Evolutionary conservation across 2,113 vertebrate genomes (phyloP).

Genomic region (Misgurnus anguillicaudatus): DNA sequence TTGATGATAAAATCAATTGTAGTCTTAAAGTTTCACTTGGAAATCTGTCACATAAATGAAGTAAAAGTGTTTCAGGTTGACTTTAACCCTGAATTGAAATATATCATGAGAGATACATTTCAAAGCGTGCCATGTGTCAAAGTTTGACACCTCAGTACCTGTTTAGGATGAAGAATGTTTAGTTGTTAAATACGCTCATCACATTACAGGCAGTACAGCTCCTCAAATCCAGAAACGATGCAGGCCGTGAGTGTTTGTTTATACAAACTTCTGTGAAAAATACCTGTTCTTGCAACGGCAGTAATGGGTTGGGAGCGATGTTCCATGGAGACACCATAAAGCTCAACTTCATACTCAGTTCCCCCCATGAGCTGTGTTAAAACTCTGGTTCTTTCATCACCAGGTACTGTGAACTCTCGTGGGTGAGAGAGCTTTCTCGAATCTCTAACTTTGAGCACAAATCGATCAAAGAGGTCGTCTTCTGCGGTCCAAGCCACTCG

Average conservation of each 20-base stretch:
- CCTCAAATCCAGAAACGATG: conserved; percentile 9
- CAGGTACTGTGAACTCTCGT: conserved; percentile 77
- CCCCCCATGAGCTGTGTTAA: conserved; percentile 85
- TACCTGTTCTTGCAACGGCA: conserved; percentile 89
- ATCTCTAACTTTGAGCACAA: conserved; percentile 93
- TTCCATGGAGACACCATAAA: conserved; percentile 86
- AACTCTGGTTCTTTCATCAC: conserved; percentile 82
- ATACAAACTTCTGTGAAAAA: conserved; percentile 76
- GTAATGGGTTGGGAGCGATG: conserved; percentile 85
- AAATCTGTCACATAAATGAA: too few species aligned
- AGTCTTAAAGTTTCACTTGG: too few species aligned
- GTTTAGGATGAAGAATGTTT: conserved; percentile 22
- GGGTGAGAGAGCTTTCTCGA: conserved; percentile 81
- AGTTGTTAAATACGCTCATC: conserved; percentile 30
- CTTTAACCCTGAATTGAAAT: conserved; percentile 35
- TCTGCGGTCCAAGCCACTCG: conserved; percentile 91
- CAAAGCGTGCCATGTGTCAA: not conserved
- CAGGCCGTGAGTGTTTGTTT: not conserved
- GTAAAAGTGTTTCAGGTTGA: conserved; percentile 1
- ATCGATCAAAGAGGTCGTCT: conserved; percentile 86
- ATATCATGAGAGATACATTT: conserved; percentile 34
- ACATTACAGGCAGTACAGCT: conserved; percentile 14
- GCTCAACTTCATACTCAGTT: conserved; percentile 90
- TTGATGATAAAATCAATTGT: too few species aligned
- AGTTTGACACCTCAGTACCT: conserved; percentile 12